These are phyloP conservation scores for Styela clava DNA, from an alignment of 23 tunicate species.

Conservation along the genomic window DNA sequence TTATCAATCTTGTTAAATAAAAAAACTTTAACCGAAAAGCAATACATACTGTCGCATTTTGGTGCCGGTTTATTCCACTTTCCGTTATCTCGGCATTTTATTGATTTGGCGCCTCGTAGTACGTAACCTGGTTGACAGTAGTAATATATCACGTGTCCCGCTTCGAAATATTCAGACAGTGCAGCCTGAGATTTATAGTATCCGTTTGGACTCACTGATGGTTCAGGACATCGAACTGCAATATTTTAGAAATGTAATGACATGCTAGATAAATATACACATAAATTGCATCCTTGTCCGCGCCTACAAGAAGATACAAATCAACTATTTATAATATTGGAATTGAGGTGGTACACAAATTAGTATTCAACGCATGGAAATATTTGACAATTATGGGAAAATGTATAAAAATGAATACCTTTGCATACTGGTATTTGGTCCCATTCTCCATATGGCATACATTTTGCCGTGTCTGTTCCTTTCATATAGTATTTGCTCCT, in stretches of 20 bases:
- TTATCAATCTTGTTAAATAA: too few species aligned
- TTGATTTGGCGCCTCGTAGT: neutral
- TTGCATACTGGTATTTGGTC: neutral
- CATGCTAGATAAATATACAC: too few species aligned
- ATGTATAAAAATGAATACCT: too few species aligned
- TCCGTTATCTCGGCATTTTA: neutral
- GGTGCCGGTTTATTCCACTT: neutral
- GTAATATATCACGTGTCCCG: neutral
- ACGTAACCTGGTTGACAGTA: neutral
- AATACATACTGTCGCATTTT: neutral
- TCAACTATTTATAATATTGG: too few species aligned
- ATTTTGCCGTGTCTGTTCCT: neutral
- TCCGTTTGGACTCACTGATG: neutral
- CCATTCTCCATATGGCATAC: constrained; percentile 4
- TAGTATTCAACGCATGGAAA: too few species aligned
- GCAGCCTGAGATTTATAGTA: neutral
- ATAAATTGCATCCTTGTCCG: too few species aligned
- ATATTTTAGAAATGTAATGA: too few species aligned
- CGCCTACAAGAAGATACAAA: too few species aligned
- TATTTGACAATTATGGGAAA: too few species aligned
- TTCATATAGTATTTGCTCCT: neutral
- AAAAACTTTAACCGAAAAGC: too few species aligned
- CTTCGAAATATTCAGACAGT: neutral
- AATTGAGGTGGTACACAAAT: too few species aligned
- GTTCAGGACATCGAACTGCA: constrained; percentile 13